Base-by-base conservation (phyloP, 1,140 invertebrate genomes). In the Dreissena polymorpha region DNA sequence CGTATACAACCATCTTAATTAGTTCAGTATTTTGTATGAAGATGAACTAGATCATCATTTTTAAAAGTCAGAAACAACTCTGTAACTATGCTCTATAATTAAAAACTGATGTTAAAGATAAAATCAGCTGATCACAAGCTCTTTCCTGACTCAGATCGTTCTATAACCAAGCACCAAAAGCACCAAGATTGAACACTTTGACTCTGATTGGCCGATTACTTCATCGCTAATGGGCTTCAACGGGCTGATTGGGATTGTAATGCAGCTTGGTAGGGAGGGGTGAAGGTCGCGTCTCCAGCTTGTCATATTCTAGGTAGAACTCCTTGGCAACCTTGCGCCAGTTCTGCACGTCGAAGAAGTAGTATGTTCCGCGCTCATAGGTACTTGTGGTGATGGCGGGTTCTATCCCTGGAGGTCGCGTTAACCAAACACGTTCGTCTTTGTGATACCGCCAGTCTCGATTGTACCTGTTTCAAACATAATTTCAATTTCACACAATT, bases 381-480 rank as follows among this genome's bases (percentile, higher is more conserved):
- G 96, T 97, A 85, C 95, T 95, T 86, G 97, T 98, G 94, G 99
- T 99, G 93, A 99, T 97, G 84, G 97, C 95, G 86, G 97, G 96
- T 85, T 96, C 96, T 93, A 97, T 95, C 86, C 98, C 97, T 80
- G 97, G 97, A 88, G 97, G 98, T 94, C 99, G 96, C 86, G 98
- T 99, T 93, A 99, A 98, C 99, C 99, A 99, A 87, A 99, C 97
- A 93, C 98, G 97, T 93, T 99, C 98, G 91, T 99, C 98, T 94
- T 97, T 99, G 93, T 99, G 98, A 95, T 98, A 99, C 94, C 99
- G 95, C 99, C 99, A 99, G 91, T 99, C 98, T 92, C 98, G 95
- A 93, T 95, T 97, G 92, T 99, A 99, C 93, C 98, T 95, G 86
- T 12, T 88, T 85, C n/a, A 74, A 21, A 74, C 55, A 50, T 63